Conservation (phyloP, 2,113 vertebrate genomes). For the Plestiodon gilberti region DNA sequence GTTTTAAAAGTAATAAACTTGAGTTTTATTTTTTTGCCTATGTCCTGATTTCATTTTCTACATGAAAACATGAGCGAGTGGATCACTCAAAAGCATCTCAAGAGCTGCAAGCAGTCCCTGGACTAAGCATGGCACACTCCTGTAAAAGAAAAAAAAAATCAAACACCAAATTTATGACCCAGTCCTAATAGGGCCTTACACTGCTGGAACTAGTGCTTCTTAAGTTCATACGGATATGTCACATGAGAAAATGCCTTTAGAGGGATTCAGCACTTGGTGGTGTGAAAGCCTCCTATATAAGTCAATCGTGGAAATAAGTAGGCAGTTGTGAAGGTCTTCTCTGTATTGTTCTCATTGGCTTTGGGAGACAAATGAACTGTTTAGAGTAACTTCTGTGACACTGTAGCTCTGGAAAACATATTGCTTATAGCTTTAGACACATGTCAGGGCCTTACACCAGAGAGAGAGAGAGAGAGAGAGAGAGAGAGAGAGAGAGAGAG, state of each 20-base stretch:
- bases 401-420: constrained; percentile 1
- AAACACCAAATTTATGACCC: no score
- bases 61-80: no score
- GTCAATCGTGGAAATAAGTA: not conserved
- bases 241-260: not conserved
- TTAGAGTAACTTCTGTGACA: not conserved
- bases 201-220: no score
- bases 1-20: no score
- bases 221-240: no score
- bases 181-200: no score
- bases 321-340: not conserved
- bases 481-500: not conserved
- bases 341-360: not conserved
- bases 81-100: no score
- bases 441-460: not conserved
- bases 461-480: not conserved
- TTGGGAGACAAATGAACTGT: fast-evolving
- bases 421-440: not conserved
- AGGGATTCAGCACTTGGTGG: not conserved
- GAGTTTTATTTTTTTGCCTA: no score
- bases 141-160: no score
- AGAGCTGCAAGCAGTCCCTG: no score
- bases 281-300: not conserved
- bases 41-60: no score
- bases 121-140: no score